phyloP scores from a whole-genome alignment of 2,888 invertebrate genomes.

The Scaptomyza polygonia region DNA sequence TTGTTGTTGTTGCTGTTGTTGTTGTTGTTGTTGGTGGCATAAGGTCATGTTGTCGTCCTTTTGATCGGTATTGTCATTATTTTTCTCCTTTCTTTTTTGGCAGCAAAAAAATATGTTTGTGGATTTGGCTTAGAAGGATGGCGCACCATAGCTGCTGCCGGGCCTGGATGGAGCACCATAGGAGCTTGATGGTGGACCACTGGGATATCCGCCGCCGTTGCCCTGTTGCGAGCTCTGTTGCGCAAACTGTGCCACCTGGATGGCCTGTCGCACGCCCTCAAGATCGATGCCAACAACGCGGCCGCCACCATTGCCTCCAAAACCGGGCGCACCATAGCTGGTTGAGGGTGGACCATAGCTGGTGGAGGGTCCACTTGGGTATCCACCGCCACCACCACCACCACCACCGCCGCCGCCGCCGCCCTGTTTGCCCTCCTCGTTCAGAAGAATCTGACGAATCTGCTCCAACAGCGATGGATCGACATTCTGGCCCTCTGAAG shows the following conservation, averaged over 20 bases:
- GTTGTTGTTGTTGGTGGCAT: slow-evolving; percentile 10
- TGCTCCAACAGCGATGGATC: slow-evolving; percentile 92
- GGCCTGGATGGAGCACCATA: slow-evolving; percentile 87
- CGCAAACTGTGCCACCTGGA: slow-evolving; percentile 94
- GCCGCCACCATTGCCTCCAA: slow-evolving; percentile 80
- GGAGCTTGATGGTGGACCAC: slow-evolving; percentile 86
- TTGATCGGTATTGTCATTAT: slow-evolving; percentile 46
- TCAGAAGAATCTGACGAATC: slow-evolving; percentile 92
- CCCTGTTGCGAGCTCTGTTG: slow-evolving; percentile 87
- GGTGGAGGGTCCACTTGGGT: slow-evolving; percentile 85
- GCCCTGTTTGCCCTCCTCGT: slow-evolving; percentile 89
- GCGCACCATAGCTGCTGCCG: slow-evolving; percentile 89
- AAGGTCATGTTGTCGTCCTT: slow-evolving; percentile 45
- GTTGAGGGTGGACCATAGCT: slow-evolving; percentile 87
- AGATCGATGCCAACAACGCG: slow-evolving; percentile 92
- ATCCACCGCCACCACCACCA: slow-evolving; percentile 82
- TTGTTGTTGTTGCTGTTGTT: slow-evolving; percentile 42
- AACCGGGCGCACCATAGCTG: slow-evolving; percentile 87
- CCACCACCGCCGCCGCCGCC: slow-evolving; percentile 84
- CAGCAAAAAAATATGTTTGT: slow-evolving; percentile 57
- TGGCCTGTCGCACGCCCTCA: slow-evolving; percentile 93
- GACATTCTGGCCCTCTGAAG: slow-evolving; percentile 92
- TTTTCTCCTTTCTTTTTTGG: slow-evolving; percentile 65
- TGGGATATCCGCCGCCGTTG: slow-evolving; percentile 84
- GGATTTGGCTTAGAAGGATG: slow-evolving; percentile 71